Conservation (phyloP, 2,113 vertebrate genomes). For the Benitochromis conjunctus region DNA sequence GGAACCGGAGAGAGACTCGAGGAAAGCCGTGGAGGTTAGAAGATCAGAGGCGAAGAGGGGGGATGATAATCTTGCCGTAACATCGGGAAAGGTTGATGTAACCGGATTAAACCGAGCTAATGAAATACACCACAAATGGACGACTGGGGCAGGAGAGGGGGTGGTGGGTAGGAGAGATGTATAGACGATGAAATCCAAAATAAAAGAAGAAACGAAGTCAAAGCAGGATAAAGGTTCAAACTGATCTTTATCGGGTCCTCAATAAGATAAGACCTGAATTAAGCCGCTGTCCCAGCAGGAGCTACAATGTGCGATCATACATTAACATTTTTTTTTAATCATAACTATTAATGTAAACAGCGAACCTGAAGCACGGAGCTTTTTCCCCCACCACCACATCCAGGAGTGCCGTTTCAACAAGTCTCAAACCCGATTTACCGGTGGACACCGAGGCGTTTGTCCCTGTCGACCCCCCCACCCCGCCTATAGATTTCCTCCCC, state of each 20-base stretch:
- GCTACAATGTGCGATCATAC: neutral
- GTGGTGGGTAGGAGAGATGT: neutral
- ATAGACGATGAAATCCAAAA: constrained; percentile 27
- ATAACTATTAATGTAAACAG: neutral
- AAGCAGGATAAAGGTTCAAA: neutral
- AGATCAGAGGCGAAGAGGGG: constrained; percentile 53
- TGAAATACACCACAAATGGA: constrained; percentile 54
- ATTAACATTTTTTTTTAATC: neutral
- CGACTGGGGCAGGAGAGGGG: neutral
- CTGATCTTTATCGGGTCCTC: neutral
- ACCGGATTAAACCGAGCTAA: constrained; percentile 69
- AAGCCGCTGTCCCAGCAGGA: neutral
- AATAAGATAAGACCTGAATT: neutral
- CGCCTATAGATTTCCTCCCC: neutral
- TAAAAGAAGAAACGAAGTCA: neutral
- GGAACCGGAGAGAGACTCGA: constrained; percentile 12
- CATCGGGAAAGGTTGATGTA: constrained; percentile 50
- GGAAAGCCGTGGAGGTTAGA: constrained; percentile 34
- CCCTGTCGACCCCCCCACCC: neutral
- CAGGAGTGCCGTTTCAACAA: constrained; percentile 51
- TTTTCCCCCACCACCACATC: neutral
- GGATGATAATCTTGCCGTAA: constrained; percentile 58
- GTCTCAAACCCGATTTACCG: neutral
- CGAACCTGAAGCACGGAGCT: neutral
- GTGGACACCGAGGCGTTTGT: neutral